phyloP scores from a whole-genome alignment of 1,140 invertebrate genomes.

The Elysia chlorotica region DNA sequence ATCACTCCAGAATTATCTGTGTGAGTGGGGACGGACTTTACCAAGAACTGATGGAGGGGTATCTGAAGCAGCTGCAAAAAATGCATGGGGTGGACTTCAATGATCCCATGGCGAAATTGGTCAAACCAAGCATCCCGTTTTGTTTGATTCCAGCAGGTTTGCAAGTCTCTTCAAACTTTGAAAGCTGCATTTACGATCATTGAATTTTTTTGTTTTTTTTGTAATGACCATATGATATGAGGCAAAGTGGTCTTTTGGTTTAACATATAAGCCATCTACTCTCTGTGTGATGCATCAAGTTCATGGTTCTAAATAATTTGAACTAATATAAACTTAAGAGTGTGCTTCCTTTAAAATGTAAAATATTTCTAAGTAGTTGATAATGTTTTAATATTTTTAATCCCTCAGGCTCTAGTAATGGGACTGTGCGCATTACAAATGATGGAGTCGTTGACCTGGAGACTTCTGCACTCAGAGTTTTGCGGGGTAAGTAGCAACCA shows the following conservation, averaged over 20 bases:
- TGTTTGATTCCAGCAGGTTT: not conserved
- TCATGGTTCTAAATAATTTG: too few species aligned
- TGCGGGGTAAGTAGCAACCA: not conserved
- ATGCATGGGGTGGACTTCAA: not conserved
- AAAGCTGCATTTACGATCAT: too few species aligned
- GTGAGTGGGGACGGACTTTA: not conserved
- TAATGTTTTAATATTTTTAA: too few species aligned
- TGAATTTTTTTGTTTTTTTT: too few species aligned
- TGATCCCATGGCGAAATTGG: not conserved
- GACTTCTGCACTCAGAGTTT: not conserved
- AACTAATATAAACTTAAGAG: too few species aligned
- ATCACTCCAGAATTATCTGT: not conserved
- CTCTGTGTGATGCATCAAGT: too few species aligned
- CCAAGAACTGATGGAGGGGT: not conserved
- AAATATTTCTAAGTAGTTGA: too few species aligned
- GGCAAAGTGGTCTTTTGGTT: too few species aligned
- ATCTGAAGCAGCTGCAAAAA: not conserved
- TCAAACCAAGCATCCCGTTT: not conserved
- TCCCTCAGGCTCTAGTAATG: not conserved
- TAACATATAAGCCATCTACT: too few species aligned
- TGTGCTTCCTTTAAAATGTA: too few species aligned
- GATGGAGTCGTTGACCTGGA: not conserved
- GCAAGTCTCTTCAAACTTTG: too few species aligned
- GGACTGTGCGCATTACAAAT: not conserved
- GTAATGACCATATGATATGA: too few species aligned